These are phyloP conservation scores for Babyrousa celebensis DNA, from an alignment of 2,797 vertebrate genomes.

Conservation along the genomic window DNA sequence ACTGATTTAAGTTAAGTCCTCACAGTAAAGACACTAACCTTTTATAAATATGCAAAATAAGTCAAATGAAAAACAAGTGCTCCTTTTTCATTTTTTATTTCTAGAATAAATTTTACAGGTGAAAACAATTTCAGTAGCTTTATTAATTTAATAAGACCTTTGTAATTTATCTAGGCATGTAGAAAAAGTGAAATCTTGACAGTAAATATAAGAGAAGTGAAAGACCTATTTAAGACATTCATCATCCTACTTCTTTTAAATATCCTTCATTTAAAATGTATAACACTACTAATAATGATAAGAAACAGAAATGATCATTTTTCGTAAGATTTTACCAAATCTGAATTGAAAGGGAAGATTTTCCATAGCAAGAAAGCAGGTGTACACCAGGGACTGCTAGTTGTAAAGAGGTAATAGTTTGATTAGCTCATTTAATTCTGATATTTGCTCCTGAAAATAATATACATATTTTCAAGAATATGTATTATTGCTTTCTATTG, in stretches of 20 bases:
- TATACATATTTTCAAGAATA: not conserved
- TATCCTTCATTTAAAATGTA: constrained; percentile 5
- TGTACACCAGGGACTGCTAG: not conserved
- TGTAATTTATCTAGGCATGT: not conserved
- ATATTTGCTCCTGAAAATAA: constrained; percentile 34
- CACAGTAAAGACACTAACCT: constrained; percentile 43
- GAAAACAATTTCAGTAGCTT: constrained; percentile 65
- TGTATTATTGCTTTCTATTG: not conserved
- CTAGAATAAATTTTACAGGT: constrained; percentile 74
- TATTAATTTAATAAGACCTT: constrained; percentile 60
- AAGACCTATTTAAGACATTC: not conserved
- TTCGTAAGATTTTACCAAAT: constrained; percentile 15
- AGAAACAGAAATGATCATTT: not conserved
- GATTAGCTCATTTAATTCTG: not conserved
- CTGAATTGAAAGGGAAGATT: not conserved
- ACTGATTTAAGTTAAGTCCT: constrained; percentile 61
- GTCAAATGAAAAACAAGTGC: constrained; percentile 39
- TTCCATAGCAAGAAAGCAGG: not conserved
- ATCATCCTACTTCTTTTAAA: not conserved
- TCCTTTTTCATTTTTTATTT: constrained; percentile 69
- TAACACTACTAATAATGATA: not conserved
- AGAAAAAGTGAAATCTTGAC: constrained; percentile 2
- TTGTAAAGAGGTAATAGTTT: not conserved
- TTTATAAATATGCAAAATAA: constrained; percentile 36
- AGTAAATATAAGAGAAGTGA: not conserved